These are phyloP conservation scores for Eptesicus fuscus DNA, from an alignment of 2,113 vertebrate genomes.

Conservation along the genomic window DNA sequence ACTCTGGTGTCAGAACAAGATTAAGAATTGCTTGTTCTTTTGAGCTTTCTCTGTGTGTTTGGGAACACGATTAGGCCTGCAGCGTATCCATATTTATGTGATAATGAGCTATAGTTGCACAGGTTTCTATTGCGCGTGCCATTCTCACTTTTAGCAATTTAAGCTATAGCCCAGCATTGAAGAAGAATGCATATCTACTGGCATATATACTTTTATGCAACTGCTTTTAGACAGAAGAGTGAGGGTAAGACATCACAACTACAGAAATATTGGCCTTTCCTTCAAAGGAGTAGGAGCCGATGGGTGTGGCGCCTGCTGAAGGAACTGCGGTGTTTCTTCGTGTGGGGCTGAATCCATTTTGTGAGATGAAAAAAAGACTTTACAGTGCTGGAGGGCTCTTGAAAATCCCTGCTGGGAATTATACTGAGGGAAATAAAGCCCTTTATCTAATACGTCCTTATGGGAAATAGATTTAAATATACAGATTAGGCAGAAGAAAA, in stretches of 20 bases:
- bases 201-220: not conserved
- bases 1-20: not conserved
- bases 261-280: not conserved
- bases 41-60: not conserved
- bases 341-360: not conserved
- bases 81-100: rapidly evolving
- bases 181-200: not conserved
- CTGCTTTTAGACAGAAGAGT: not conserved
- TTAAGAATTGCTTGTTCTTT: not conserved
- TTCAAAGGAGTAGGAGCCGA: not conserved
- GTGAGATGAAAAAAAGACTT: not conserved
- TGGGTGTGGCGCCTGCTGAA: not conserved
- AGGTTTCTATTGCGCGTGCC: not conserved
- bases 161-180: not conserved
- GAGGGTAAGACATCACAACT: not conserved
- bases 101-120: not conserved
- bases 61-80: not conserved
- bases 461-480: not conserved
- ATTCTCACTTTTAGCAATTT: not conserved
- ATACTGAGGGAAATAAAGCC: not conserved
- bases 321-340: not conserved
- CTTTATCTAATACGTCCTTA: not conserved
- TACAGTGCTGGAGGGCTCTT: not conserved
- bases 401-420: not conserved
- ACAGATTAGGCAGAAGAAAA: not conserved